Base-by-base conservation (phyloP, 1,140 invertebrate genomes). In the Thrips palmi region DNA sequence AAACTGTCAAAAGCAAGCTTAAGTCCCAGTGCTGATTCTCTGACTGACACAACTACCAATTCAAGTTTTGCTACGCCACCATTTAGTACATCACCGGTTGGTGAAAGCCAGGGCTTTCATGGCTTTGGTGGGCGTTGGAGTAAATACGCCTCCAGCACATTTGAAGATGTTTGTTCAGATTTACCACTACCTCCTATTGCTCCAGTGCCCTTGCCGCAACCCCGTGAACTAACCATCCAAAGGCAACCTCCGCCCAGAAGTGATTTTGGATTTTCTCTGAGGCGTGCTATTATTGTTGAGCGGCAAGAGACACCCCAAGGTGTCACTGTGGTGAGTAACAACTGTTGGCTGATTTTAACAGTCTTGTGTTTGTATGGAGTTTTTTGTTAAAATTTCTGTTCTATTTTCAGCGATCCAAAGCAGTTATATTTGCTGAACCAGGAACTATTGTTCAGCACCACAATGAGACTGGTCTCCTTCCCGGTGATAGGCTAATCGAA, bases 251-350 rank as follows among this genome's bases (percentile, higher is more conserved):
- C 78, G 14, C 77, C 84, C 2, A 65, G 79, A 37, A 87, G 83
- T 44, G 91, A 93, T 57, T 96, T 94, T 56, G 91, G 91, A 1
- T 94, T 96, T 52, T 91, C 84, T 28, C 60, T 96, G 33, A 68
- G 89, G n/a, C 71, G 87, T 45, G 82, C 82, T 2, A 76, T 84
- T 53, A 69, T 83, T 27, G 65, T 85, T 36, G 76, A 80, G 56
- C 32, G 50, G 50, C 5, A 59, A 53, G 43, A 52, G 49, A 31
- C n/a, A n/a, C n/a, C n/a, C 39, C 18, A 54, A n/a, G n/a, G n/a
- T n/a, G n/a, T n/a, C n/a, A n/a, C n/a, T 20, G 24, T 29, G 47
- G 45, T 20, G 31, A 22, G 14, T 39, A 24, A n/a, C 18, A 35
- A 8, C 33, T 48, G 11, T n/a, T n/a, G n/a, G n/a, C n/a, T n/a